These are phyloP conservation scores for Megalopta genalis DNA, from an alignment of 1,140 invertebrate species.

Conservation along the genomic window DNA sequence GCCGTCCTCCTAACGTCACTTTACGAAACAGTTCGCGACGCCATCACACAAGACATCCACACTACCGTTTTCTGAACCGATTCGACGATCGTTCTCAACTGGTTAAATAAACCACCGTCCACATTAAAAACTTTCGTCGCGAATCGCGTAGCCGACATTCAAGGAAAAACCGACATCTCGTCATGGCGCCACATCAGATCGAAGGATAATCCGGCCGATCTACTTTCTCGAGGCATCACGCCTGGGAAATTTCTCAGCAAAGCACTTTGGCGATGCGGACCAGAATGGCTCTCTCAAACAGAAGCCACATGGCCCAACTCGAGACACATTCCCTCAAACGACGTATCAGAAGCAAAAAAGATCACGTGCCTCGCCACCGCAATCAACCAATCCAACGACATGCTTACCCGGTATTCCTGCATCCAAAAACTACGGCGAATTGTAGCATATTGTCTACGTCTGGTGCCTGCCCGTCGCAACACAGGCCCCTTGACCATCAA, in stretches of 20 bases:
- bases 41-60: rapidly evolving
- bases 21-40: background rate
- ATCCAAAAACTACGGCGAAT: background rate
- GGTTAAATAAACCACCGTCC: conserved; percentile 54
- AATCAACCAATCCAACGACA: background rate
- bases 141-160: conserved; percentile 74
- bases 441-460: conserved; percentile 25
- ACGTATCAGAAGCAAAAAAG: background rate
- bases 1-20: background rate
- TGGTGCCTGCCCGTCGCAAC: background rate
- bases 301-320: background rate
- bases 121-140: conserved; percentile 71
- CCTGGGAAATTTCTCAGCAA: background rate
- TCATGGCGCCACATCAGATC: conserved; percentile 70
- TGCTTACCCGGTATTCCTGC: conserved; percentile 8
- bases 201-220: conserved; percentile 74
- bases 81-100: conserved; percentile 67
- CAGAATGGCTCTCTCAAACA: background rate
- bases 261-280: background rate
- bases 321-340: background rate
- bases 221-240: conserved; percentile 65
- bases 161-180: conserved; percentile 41
- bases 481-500: background rate
- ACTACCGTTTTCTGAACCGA: conserved; percentile 66
- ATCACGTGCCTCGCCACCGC: background rate